Percentiles rank a stretch among this genome's conserved stretches.
phyloP scores from a whole-genome alignment of 2,888 invertebrate species.

The Norana najaformis region DNA sequence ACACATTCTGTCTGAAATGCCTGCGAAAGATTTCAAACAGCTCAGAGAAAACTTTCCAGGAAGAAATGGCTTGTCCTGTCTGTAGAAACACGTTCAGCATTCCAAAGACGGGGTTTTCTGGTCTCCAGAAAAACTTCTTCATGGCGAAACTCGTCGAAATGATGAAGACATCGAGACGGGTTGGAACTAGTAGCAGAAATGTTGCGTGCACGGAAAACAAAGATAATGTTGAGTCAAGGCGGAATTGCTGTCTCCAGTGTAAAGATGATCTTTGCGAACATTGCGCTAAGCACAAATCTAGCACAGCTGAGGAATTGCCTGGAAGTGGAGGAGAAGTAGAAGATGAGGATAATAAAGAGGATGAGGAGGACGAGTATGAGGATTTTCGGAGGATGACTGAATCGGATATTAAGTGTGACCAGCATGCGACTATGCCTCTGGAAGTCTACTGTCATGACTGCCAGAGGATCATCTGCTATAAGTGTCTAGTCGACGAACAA shows the following conservation, averaged over 20 bases:
- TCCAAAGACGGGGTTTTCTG: not conserved
- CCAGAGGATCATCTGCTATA: not conserved
- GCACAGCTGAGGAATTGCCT: not conserved
- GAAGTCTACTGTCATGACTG: constrained; percentile 18
- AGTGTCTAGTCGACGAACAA: not conserved
- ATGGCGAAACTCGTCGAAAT: not conserved
- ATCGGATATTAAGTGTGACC: not conserved
- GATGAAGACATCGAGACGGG: not conserved
- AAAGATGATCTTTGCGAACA: not conserved
- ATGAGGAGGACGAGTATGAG: not conserved
- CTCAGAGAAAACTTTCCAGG: not conserved
- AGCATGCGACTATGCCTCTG: not conserved
- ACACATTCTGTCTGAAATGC: constrained; percentile 16
- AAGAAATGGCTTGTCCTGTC: not conserved
- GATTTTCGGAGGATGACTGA: not conserved
- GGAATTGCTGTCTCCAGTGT: not conserved
- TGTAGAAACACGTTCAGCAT: not conserved
- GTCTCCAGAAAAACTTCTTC: constrained; percentile 18
- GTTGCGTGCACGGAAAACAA: not conserved
- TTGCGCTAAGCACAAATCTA: not conserved
- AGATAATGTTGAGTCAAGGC: not conserved
- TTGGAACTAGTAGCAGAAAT: not conserved
- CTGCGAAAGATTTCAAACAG: not conserved
- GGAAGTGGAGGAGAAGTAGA: not conserved
- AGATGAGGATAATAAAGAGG: not conserved